phyloP scores from a whole-genome alignment of 2,888 invertebrate species.

The Salticus scenicus region DNA sequence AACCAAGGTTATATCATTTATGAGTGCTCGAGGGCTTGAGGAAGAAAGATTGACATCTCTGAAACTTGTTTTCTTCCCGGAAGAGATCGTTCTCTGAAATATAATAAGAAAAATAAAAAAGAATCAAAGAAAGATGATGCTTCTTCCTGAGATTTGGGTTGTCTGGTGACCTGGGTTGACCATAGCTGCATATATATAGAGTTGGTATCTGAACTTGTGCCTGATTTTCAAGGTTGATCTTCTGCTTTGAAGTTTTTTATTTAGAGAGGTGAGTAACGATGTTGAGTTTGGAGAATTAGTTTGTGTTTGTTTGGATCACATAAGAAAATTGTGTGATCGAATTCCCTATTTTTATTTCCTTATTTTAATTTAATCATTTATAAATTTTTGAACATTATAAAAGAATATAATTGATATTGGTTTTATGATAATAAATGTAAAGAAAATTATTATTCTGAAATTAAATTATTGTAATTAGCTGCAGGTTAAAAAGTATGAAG shows the following conservation, averaged over 20 bases:
- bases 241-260: background rate
- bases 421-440: no score
- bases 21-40: background rate
- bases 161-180: slow-evolving; percentile 10
- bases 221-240: slow-evolving; percentile 13
- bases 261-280: background rate
- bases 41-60: background rate
- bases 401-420: no score
- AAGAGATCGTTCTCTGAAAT: background rate
- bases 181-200: background rate
- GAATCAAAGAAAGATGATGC: background rate
- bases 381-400: no score
- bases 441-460: no score
- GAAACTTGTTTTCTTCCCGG: slow-evolving; percentile 4
- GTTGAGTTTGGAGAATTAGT: background rate
- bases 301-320: background rate
- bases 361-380: no score
- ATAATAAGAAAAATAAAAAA: background rate
- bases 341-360: no score
- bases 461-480: no score
- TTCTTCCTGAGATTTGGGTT: background rate
- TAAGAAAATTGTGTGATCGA: background rate
- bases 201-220: background rate
- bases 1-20: background rate
- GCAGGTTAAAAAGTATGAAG: no score